Percentiles rank a stretch among this genome's conserved stretches.
Conservation (phyloP, 2,888 invertebrate genomes). For the Drosophila buzzatii region DNA sequence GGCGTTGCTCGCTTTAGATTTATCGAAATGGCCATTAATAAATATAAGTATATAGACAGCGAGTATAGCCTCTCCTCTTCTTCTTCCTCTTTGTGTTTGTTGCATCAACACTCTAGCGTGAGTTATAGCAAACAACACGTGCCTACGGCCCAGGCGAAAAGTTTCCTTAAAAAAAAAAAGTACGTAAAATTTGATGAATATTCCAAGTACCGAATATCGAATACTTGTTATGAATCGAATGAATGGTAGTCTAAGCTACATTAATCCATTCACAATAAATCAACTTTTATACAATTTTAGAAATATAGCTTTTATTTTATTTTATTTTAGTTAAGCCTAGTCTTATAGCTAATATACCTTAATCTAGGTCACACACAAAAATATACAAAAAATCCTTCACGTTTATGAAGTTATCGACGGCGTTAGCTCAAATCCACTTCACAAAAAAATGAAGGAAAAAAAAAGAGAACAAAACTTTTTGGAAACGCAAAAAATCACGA, state of each 20-base stretch:
- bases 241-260: background rate
- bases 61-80: conserved; percentile 39
- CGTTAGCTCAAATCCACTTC: conserved; percentile 59
- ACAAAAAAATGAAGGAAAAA: conserved; percentile 26
- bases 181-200: background rate
- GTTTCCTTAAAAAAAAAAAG: conserved; percentile 5
- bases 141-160: conserved; percentile 34
- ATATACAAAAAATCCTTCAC: conserved; percentile 48
- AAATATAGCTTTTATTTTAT: background rate
- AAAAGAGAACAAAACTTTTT: conserved; percentile 27
- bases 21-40: conserved; percentile 75
- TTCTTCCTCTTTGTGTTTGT: conserved; percentile 43
- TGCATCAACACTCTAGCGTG: conserved; percentile 60
- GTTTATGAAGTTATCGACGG: conserved; percentile 75
- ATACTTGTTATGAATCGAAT: conserved; percentile 7
- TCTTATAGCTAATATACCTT: background rate
- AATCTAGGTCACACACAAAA: conserved; percentile 9
- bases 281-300: background rate
- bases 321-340: background rate
- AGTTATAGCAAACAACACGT: conserved; percentile 59
- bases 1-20: conserved; percentile 54
- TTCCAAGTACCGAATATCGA: background rate
- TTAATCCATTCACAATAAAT: background rate
- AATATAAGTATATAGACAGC: conserved; percentile 64
- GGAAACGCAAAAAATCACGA: conserved; percentile 26